Base-by-base conservation (phyloP, 92 coral and sea anemone species). In the Anthopleura xanthogrammica region DNA sequence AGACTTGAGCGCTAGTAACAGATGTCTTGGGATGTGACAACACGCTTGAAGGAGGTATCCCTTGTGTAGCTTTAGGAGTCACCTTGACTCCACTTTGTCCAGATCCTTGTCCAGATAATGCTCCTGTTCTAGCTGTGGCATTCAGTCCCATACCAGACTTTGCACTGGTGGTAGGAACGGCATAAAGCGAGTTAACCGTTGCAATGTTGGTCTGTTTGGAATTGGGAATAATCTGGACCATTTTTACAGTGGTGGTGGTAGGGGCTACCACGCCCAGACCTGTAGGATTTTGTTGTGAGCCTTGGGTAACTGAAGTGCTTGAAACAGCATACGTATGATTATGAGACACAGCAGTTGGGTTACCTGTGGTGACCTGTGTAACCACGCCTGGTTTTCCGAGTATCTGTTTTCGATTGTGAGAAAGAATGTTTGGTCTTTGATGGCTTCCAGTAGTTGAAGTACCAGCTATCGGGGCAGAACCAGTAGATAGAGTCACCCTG, bases 371-470 rank as follows among this genome's bases (percentile, higher is more conserved):
- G 12, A 20, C n/a, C 42, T 50, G 56, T 81, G 77, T 23, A 17
- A 62, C 19, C 58, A n/a, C 80, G 29, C 50, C 82, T 11, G 80
- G 70, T 50, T 40, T 9, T n/a, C 72, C 77, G 1, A 36, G 29
- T 11, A 12, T 36, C 64, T 82, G 76, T 71, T 85, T 85, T 72
- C 60, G 70, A 39, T 41, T 71, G 14, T 55, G 68, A 16, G 88
- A 85, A 1, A 85, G 64, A 22, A 85, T 85, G 20, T 78, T 85
- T 23, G 88, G 88, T 19, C 79, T 70, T 48, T 16, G 70, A 54
- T 64, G 77, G 60, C 52, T 57, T 12, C 29, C 54, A 12, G 29
- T 20, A 42, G 87, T 41, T 22, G 74, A 43, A 12, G 8, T 14
- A 12, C 12, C 4, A 29, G n/a, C 60, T 19, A 13, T 17, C 20